Evolutionary conservation across 2,888 invertebrate genomes (phyloP).

Genomic region (Saturnia pavonia): DNA sequence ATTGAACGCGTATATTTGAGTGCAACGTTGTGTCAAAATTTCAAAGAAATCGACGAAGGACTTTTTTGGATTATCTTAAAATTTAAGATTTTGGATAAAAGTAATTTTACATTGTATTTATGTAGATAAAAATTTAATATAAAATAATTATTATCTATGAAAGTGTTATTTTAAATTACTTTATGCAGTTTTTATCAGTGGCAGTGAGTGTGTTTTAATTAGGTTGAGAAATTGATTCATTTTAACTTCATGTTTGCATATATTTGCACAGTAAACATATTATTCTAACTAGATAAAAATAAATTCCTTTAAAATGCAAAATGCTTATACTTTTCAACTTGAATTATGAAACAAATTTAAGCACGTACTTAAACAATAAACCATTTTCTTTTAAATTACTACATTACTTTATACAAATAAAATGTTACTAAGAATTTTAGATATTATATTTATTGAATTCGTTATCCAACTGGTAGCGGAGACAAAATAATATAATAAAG

Average conservation of each 20-base stretch:
- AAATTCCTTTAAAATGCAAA: neutral
- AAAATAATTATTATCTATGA: neutral
- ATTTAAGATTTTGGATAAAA: too few species aligned
- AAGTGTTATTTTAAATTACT: neutral
- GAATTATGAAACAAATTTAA: neutral
- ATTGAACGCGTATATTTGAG: too few species aligned
- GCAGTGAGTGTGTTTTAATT: neutral
- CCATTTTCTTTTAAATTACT: neutral
- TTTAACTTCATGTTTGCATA: neutral
- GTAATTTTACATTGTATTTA: too few species aligned
- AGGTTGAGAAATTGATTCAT: neutral
- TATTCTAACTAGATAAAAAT: neutral
- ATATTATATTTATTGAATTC: neutral
- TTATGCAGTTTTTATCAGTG: neutral
- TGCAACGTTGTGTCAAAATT: too few species aligned
- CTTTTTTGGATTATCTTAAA: too few species aligned
- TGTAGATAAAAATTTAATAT: too few species aligned
- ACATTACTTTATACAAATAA: neutral
- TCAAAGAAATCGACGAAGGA: too few species aligned
- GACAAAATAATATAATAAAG: neutral
- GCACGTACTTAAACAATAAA: neutral
- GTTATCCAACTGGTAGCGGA: conserved; percentile 6
- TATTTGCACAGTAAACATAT: too few species aligned
- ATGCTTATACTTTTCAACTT: neutral
- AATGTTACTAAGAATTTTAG: neutral